These are phyloP conservation scores for Harpagifer antarcticus DNA, from an alignment of 2,797 vertebrate genomes.

Conservation along the genomic window DNA sequence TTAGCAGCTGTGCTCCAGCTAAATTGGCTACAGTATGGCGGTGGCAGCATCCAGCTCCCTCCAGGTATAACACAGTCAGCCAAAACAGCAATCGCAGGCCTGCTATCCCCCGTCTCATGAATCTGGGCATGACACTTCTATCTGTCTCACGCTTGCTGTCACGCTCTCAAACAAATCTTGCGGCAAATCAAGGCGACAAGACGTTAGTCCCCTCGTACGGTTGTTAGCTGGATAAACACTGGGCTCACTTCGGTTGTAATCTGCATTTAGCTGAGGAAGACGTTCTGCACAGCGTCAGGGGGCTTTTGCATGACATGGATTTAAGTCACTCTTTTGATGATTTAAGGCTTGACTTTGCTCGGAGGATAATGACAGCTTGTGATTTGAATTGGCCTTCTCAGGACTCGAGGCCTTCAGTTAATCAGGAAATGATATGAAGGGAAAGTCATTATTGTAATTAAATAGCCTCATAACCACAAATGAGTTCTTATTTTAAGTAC, in stretches of 20 bases:
- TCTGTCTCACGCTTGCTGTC: slow-evolving; percentile 68
- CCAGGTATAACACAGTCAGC: slow-evolving; percentile 76
- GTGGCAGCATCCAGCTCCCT: slow-evolving; percentile 66
- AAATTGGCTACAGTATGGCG: slow-evolving; percentile 74
- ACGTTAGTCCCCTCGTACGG: slow-evolving; percentile 48
- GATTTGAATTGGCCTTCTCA: slow-evolving; percentile 52
- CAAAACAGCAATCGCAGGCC: slow-evolving; percentile 67
- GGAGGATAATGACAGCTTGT: slow-evolving; percentile 31
- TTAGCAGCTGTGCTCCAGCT: slow-evolving; percentile 82
- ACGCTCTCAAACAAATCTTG: slow-evolving; percentile 69
- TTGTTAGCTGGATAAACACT: slow-evolving; percentile 66
- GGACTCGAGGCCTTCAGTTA: slow-evolving; percentile 25
- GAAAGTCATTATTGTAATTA: slow-evolving; percentile 21
- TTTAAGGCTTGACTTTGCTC: slow-evolving; percentile 45
- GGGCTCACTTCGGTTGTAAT: slow-evolving; percentile 66
- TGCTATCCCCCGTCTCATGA: slow-evolving; percentile 71
- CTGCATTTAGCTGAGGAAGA: slow-evolving; percentile 57
- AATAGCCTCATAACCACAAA: slow-evolving; percentile 29
- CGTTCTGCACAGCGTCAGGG: slow-evolving; percentile 19
- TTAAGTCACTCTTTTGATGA: slow-evolving; percentile 59
- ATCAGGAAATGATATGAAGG: slow-evolving; percentile 18
- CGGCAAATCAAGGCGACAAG: slow-evolving; percentile 70
- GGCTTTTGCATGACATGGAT: slow-evolving; percentile 47
- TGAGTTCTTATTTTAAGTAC: slow-evolving; percentile 10
- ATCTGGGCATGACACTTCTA: slow-evolving; percentile 72